Evolutionary conservation across 30 jellyfish, hydroid and myxozoan species (phyloP).

Genomic region (Clytia hemisphaerica): DNA sequence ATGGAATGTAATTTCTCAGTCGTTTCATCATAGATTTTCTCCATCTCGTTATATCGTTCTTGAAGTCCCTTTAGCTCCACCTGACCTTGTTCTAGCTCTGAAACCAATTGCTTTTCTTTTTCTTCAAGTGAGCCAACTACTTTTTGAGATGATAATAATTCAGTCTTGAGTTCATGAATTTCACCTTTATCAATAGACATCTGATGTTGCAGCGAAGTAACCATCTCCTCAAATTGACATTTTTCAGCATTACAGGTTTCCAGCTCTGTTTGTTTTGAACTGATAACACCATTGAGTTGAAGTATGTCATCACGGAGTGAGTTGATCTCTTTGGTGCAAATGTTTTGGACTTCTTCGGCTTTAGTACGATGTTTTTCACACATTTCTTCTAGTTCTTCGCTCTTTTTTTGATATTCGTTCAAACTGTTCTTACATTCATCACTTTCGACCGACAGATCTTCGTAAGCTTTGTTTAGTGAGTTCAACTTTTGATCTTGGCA

Average conservation of each 20-base stretch:
- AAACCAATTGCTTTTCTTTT: no score
- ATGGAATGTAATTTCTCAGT: no score
- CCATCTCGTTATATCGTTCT: no score
- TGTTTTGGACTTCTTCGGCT: conserved; percentile 22
- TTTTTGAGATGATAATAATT: no score
- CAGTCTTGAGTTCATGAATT: no score
- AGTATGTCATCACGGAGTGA: conserved; percentile 20
- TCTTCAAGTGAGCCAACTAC: no score
- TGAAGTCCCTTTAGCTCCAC: no score
- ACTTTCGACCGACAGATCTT: conserved; percentile 5
- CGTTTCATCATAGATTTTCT: no score
- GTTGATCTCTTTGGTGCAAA: conserved; percentile 21
- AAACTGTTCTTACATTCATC: neutral
- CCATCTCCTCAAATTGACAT: neutral
- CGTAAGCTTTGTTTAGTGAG: neutral
- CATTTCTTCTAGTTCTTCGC: neutral
- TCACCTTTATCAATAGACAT: no score
- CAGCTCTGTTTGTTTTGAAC: neutral
- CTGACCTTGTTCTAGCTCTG: no score
- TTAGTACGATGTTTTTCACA: conserved; percentile 2
- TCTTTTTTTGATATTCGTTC: neutral
- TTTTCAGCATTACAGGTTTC: conserved; percentile 8
- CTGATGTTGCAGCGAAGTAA: neutral
- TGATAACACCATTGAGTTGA: neutral
- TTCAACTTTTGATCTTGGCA: neutral